Conservation (phyloP, 1,140 invertebrate genomes). For the Rhagoletis pomonella region DNA sequence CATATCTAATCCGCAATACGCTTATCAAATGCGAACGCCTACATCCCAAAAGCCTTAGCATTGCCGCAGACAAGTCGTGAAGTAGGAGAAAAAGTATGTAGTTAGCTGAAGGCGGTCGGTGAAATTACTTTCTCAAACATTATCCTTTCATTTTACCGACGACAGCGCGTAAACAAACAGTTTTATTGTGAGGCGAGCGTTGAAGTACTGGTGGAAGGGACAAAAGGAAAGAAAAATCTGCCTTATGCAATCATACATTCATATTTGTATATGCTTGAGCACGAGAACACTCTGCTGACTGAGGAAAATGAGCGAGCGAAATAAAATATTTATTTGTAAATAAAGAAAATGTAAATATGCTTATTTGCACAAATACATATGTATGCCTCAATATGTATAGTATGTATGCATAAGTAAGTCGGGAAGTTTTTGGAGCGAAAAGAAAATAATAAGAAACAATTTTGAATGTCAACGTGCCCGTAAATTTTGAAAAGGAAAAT, state of each 20-base stretch:
- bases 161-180: conserved; percentile 43
- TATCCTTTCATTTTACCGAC: conserved; percentile 44
- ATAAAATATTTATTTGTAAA: conserved; percentile 10
- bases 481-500: conserved; percentile 27
- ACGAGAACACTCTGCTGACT: background rate
- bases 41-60: background rate
- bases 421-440: background rate
- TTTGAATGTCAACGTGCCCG: background rate
- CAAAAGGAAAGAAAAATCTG: background rate
- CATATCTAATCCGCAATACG: background rate
- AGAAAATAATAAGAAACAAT: background rate
- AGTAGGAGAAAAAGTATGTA: background rate
- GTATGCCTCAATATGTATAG: background rate
- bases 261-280: background rate
- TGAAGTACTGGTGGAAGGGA: background rate
- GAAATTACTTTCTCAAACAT: conserved; percentile 51
- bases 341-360: conserved; percentile 11
- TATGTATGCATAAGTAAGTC: no score
- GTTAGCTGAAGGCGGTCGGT: background rate
- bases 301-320: background rate
- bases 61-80: background rate
- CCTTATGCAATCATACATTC: background rate
- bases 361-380: background rate
- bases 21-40: background rate
- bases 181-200: conserved; percentile 40